Conservation (phyloP, 2,113 vertebrate species). For the Salminus brasiliensis region DNA sequence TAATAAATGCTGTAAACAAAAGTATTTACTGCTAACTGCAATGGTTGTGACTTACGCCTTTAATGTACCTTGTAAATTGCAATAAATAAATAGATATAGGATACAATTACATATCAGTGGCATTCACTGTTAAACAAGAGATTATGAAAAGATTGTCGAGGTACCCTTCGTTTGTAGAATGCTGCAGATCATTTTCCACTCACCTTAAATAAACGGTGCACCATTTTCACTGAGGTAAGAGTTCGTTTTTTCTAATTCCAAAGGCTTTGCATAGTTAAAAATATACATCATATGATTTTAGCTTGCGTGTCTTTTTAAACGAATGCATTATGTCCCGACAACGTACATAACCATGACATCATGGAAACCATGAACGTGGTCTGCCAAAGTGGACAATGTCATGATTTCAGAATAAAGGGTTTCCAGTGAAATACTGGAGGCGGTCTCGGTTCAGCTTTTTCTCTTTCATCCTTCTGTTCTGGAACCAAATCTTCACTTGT, state of each 20-base stretch:
- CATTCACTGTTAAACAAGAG: constrained; percentile 47
- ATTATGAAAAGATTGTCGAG: constrained; percentile 58
- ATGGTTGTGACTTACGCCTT: constrained; percentile 37
- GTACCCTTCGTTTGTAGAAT: constrained; percentile 43
- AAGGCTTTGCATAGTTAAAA: constrained; percentile 62
- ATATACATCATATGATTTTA: constrained; percentile 31
- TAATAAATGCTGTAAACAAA: constrained; percentile 57
- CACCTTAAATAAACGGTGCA: constrained; percentile 43
- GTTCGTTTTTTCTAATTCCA: constrained; percentile 47
- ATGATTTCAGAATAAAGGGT: constrained; percentile 90
- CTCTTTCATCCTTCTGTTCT: constrained; percentile 99
- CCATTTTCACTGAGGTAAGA: constrained; percentile 47
- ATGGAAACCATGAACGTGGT: constrained; percentile 44
- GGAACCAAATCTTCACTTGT: constrained; percentile 99
- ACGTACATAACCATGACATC: constrained; percentile 32
- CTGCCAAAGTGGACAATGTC: constrained; percentile 18
- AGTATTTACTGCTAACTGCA: constrained; percentile 44
- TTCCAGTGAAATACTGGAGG: constrained; percentile 97
- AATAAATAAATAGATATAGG: constrained; percentile 69
- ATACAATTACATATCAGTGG: constrained; percentile 48
- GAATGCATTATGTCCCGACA: constrained; percentile 44
- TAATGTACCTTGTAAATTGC: constrained; percentile 50
- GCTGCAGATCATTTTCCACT: constrained; percentile 8
- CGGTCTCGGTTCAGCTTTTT: constrained; percentile 99
- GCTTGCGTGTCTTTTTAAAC: constrained; percentile 28